These are phyloP conservation scores for Ophraella communa DNA, from an alignment of 2,888 invertebrate genomes.

Conservation along the genomic window DNA sequence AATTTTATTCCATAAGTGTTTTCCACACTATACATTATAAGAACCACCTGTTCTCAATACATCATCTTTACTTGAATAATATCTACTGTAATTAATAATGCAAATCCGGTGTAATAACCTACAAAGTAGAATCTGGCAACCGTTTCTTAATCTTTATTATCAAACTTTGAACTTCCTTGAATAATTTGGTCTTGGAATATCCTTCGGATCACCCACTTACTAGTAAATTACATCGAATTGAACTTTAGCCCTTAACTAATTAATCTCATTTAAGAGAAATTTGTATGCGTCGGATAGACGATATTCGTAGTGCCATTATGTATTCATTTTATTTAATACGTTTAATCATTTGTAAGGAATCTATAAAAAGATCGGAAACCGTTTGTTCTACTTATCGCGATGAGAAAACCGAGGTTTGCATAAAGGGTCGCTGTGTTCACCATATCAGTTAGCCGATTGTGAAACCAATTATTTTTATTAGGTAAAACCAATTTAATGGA, in stretches of 20 bases:
- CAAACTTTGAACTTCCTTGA: conserved; percentile 12
- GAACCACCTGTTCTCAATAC: too few relatives aligned
- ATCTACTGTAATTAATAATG: background rate
- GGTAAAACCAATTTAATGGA: conserved; percentile 3
- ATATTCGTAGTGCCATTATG: background rate
- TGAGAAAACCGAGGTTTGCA: background rate
- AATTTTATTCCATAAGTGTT: too few relatives aligned
- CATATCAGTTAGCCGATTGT: conserved; percentile 2
- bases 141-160: conserved; percentile 1
- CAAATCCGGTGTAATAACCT: background rate
- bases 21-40: too few relatives aligned
- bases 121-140: background rate
- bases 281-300: conserved; percentile 8
- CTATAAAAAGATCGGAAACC: background rate
- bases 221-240: conserved; percentile 18
- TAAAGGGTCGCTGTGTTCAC: background rate
- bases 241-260: conserved; percentile 17
- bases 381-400: background rate
- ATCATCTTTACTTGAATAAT: too few relatives aligned
- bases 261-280: conserved; percentile 21
- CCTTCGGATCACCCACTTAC: conserved; percentile 10
- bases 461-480: conserved; percentile 8
- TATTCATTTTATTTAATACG: background rate
- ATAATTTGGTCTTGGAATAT: conserved; percentile 14
- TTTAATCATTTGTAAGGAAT: background rate